Evolutionary conservation across 2,888 invertebrate genomes (phyloP), one percentile per base, ranked within the genome.

Genomic region (Phortica okadai): DNA sequence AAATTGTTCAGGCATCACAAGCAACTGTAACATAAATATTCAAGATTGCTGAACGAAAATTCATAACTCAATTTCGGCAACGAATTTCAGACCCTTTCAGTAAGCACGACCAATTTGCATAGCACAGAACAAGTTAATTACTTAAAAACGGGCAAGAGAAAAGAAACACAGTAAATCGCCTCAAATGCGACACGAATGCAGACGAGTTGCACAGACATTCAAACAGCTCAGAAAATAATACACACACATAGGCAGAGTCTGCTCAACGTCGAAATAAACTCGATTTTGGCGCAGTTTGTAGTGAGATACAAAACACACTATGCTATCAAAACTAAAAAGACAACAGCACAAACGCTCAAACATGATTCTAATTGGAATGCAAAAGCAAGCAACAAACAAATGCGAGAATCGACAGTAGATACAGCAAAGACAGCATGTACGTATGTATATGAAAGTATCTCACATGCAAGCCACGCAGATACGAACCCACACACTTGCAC

Each of bases 341-440:
- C 64, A 14, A 64, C 33, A 67, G 7, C 67, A 44, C 2, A 50
- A 50, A 50, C 50, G 2, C 50, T 50, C 14, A 50, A 44, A 44
- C 67, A 42, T 41, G 42, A 67, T 16, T 67, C 67, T 67, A 67
- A 67, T 67, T 67, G 67, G 67, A 67, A 67, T 44, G 44, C 67
- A 67, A 16, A 50, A 50, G 50, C 50, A 14, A 50, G 33, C 33
- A 33, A 33, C 33, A 33, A 33, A 33, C 33, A 33, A 50, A 11
- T 50, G 8, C 50, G 50, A 50, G 50, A 14, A 11, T 50, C 50
- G 50, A 50, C 50, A 50, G 50, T 6, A 50, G 50, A 50, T 14
- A 64, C 41, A 64, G 64, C 33, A 33, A 41, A 64, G 25, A 14
- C 64, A 64, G 50, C 50, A 50, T 8, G 50, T 45, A 45, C 10